Evolutionary conservation across 2,888 invertebrate genomes (phyloP).

Genomic region (Rutpela maculata): DNA sequence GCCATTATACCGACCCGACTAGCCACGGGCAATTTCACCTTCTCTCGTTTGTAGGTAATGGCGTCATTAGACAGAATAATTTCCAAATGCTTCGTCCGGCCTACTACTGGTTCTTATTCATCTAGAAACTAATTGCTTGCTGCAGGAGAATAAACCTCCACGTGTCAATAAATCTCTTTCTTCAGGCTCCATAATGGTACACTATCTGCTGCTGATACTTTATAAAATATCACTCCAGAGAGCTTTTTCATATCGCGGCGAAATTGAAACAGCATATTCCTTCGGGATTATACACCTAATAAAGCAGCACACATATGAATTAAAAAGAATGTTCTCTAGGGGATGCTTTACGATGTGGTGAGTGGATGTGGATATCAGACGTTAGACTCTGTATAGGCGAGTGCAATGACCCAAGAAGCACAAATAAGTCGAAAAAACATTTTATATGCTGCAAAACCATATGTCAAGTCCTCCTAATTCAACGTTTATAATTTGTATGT

Average conservation of each 20-base stretch:
- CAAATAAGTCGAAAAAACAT: no score
- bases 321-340: conserved; percentile 3
- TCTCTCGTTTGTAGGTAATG: conserved; percentile 17
- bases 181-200: not conserved
- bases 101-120: conserved; percentile 4
- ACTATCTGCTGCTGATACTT: not conserved
- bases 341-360: not conserved
- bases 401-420: no score
- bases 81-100: conserved; percentile 1
- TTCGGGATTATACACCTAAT: not conserved
- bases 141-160: not conserved
- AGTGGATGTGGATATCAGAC: not conserved
- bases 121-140: conserved; percentile 3
- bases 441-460: no score
- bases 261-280: not conserved
- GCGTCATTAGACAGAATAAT: conserved; percentile 15
- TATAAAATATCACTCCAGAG: not conserved
- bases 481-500: no score
- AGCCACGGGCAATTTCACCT: conserved; percentile 4
- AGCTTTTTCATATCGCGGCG: not conserved
- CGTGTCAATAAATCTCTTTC: not conserved
- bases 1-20: conserved; percentile 15
- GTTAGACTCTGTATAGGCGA: not conserved
- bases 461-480: no score
- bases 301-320: conserved; percentile 1